Conservation (phyloP, 1,140 invertebrate genomes). For the Hyles euphorbiae region DNA sequence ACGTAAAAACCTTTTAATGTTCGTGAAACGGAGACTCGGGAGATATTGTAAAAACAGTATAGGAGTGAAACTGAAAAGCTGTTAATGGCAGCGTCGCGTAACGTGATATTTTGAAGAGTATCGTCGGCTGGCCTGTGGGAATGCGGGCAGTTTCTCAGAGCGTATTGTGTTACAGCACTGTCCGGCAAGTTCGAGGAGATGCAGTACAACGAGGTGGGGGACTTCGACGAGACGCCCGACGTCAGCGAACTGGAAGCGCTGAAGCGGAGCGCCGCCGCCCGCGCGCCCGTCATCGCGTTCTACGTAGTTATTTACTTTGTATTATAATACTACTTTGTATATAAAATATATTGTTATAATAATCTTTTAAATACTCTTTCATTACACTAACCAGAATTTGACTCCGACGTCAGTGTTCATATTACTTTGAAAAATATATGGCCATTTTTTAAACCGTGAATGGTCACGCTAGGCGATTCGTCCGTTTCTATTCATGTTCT, state of each 20-base stretch:
- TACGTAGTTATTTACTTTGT: slow-evolving; percentile 40
- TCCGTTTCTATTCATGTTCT: too few relatives aligned
- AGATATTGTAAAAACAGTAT: slow-evolving; percentile 11
- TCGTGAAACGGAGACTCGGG: not conserved
- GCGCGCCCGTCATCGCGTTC: slow-evolving; percentile 13
- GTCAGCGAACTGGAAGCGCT: slow-evolving; percentile 66
- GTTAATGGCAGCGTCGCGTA: slow-evolving; percentile 27
- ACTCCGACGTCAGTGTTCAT: too few relatives aligned
- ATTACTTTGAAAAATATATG: too few relatives aligned
- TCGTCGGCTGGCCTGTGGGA: slow-evolving; percentile 1
- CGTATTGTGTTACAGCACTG: slow-evolving; percentile 48
- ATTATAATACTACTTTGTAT: slow-evolving; percentile 67
- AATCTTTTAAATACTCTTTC: slow-evolving; percentile 45
- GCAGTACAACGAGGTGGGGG: slow-evolving; percentile 63
- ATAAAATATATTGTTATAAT: slow-evolving; percentile 73
- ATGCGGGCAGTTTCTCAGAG: slow-evolving; percentile 11
- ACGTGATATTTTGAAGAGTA: slow-evolving; percentile 28
- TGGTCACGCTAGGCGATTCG: too few relatives aligned
- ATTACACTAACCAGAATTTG: slow-evolving; percentile 5
- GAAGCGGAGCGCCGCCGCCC: slow-evolving; percentile 46
- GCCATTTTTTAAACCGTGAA: too few relatives aligned
- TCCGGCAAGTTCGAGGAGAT: slow-evolving; percentile 66
- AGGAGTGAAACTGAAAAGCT: slow-evolving; percentile 8
- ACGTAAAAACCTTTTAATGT: not conserved
- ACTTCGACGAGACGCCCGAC: slow-evolving; percentile 58